Base-by-base conservation (phyloP, 2,113 vertebrate genomes). In the Pelodiscus sinensis region DNA sequence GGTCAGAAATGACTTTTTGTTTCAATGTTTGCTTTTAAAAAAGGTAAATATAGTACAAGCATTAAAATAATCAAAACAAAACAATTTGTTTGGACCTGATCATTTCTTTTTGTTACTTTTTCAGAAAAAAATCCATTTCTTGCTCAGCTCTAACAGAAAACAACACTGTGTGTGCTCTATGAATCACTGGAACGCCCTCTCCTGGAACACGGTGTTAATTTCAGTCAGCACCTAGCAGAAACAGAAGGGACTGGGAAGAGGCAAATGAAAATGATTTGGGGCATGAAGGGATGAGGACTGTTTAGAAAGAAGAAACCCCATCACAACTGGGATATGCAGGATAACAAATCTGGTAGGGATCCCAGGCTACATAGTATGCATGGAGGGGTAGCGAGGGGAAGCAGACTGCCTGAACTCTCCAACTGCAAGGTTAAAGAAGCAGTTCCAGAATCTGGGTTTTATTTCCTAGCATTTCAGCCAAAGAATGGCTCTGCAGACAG, bases 111-210 rank as follows among this genome's bases (percentile, higher is more conserved):
- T 19, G 18, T 31, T 35, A 35, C 35, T n/a, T 71, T 71, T 71
- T 71, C n/a, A 71, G n/a, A 71, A 71, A 71, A 71, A 71, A 35
- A 71, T 35, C n/a, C 18, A 71, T 71, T 71, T 35, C 31, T 35
- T 35, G n/a, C 65, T 35, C n/a, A 16, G 65, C 65, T 35, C 18
- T 71, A n/a, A 35, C 4, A 35, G 65, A 71, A 71, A 35, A 35
- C 65, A 71, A 35, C 35, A 35, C n/a, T 35, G 15, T 16, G 35
- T n/a, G 10, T 21, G n/a, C 35, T 75, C 15, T 71, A 44, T 21
- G 78, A 58, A 79, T 4, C 94, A 35, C 24, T 89, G 85, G 71
- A 29, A 52, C 92, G 86, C 95, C 94, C 92, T 94, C 96, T 95
- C 31, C 94, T 88, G 95, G 94, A 79, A 8, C 0, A 0, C 50